Base-by-base conservation (phyloP, 1,140 invertebrate species). In the Drosophila pseudoananassae region DNA sequence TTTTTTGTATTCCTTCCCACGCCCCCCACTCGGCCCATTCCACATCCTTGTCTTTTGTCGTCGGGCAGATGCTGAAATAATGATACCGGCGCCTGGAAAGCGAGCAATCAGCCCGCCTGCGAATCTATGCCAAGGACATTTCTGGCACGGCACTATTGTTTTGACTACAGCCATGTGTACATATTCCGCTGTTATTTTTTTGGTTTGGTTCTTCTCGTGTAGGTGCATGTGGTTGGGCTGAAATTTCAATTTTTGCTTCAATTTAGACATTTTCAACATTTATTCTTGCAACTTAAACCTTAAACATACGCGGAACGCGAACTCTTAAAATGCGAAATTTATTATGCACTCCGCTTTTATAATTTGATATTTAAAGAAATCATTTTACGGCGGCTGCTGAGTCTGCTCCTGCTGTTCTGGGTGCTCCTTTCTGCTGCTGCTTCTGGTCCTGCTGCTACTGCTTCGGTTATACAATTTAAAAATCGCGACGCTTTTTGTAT, bases 121-220 rank as follows among this genome's bases (percentile, higher is more conserved):
- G 56, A 60, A 85, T 85, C 81, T 69, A 75, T 78, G 82, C 82
- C 82, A 87, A 85, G 82, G 82, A 85, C 82, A 78, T 87, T 59
- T 61, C 43, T 10, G 46, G 45, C 17, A 20, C 31, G 66, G 59
- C 52, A 36, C 49, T 74, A 75, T 78, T 87, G 73, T 85, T 87
- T 79, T 80, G 66, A 59, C 70, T 58, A 73, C 31, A n/a, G 33
- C 66, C 40, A 46, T 61, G 51, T 38, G 43, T 10, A 17, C 40
- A 43, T 43, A 43, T 43, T 43, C 14, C 15, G n/a, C 40, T 17
- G 40, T 15, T 43, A 17, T 43, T 40, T n/a, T 14, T 40, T 20
- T 20, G 2, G 20, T 43, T n/a, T 43, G 0, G 8, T 5, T 12
- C 2, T n/a, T n/a, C 14, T n/a, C 6, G 38, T 51, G 10, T 46